Evolutionary conservation across 2,113 vertebrate genomes (phyloP).

Genomic region (Mustelus asterias): DNA sequence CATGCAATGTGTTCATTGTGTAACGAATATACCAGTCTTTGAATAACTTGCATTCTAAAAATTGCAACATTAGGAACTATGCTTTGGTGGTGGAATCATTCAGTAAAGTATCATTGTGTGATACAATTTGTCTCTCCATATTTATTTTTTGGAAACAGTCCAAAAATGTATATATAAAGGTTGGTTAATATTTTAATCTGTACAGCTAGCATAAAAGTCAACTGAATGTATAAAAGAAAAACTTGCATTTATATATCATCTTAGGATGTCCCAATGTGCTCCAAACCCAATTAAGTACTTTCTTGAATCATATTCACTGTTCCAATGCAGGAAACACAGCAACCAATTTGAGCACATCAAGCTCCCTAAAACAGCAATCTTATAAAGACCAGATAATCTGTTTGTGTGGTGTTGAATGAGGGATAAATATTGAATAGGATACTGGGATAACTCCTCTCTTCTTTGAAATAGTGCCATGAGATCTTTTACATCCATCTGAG

Average conservation of each 20-base stretch:
- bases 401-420: background rate
- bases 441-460: background rate
- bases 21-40: background rate
- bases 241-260: background rate
- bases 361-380: background rate
- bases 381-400: background rate
- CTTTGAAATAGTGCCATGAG: background rate
- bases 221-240: background rate
- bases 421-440: background rate
- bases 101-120: background rate
- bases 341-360: background rate
- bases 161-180: background rate
- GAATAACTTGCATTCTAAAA: background rate
- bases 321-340: background rate
- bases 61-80: too few species aligned
- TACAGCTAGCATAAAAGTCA: background rate
- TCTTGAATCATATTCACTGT: background rate
- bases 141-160: background rate
- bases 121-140: background rate
- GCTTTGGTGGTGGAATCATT: too few species aligned
- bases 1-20: conserved; percentile 28
- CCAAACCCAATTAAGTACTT: background rate
- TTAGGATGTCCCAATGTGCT: background rate
- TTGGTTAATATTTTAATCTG: background rate
- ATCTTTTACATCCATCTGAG: background rate